Percentiles rank a stretch among this genome's conserved stretches.
Evolutionary conservation across 2,888 invertebrate genomes (phyloP).

Genomic region (Drosophila meridiana): DNA sequence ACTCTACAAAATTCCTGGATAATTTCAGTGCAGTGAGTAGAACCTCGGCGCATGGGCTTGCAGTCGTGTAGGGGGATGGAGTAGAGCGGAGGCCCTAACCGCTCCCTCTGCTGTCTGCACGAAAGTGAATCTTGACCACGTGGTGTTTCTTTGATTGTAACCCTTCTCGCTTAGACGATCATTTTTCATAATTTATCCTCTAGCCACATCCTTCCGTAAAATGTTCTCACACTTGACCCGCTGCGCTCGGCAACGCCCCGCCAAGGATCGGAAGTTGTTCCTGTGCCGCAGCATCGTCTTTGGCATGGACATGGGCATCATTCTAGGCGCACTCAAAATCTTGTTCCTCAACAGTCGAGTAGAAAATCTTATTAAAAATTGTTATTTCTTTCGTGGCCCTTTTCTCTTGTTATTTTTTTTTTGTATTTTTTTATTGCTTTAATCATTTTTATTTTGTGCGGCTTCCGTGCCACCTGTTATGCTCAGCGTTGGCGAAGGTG

Average conservation of each 20-base stretch:
- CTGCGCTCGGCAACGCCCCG: constrained; percentile 69
- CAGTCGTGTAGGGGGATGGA: neutral
- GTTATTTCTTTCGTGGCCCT: constrained; percentile 65
- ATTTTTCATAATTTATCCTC: constrained; percentile 67
- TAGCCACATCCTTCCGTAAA: constrained; percentile 79
- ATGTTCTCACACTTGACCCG: constrained; percentile 84
- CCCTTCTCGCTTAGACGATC: constrained; percentile 58
- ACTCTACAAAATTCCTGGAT: constrained; percentile 64
- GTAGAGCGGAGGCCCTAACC: constrained; percentile 37
- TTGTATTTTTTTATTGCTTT: constrained; percentile 68
- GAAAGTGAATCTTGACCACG: constrained; percentile 83
- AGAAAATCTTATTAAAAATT: constrained; percentile 83
- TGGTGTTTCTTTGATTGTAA: constrained; percentile 45
- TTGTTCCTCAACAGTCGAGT: constrained; percentile 42
- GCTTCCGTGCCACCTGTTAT: constrained; percentile 84
- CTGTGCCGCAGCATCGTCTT: constrained; percentile 35
- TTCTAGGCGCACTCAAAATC: constrained; percentile 43
- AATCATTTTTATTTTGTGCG: constrained; percentile 82
- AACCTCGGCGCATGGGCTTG: neutral
- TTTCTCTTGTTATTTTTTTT: constrained; percentile 62
- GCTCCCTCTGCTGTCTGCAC: neutral
- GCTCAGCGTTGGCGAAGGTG: constrained; percentile 37
- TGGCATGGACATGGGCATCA: constrained; percentile 13
- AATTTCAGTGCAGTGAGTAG: constrained; percentile 42
- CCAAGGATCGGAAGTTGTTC: constrained; percentile 73